These are phyloP conservation scores for Fragum fragum DNA, from an alignment of 2,888 invertebrate species.

Conservation along the genomic window DNA sequence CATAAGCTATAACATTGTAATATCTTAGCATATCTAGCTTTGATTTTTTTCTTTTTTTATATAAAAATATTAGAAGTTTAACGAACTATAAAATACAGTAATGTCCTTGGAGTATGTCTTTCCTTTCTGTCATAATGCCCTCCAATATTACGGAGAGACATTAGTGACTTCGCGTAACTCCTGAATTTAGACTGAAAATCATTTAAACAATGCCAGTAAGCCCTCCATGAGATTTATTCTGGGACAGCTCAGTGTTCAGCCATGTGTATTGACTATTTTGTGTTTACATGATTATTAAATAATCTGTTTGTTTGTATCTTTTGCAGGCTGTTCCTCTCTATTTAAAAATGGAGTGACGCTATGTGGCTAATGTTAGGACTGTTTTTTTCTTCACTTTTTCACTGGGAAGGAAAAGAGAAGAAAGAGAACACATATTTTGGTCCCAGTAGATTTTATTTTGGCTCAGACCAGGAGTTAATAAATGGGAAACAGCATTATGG, in stretches of 20 bases:
- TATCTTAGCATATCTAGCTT: too few species aligned
- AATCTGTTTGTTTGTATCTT: constrained; percentile 41
- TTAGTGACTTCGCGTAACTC: constrained; percentile 45
- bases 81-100: background rate
- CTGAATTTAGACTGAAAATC: background rate
- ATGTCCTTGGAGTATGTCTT: constrained; percentile 49
- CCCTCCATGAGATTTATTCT: constrained; percentile 72
- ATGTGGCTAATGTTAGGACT: constrained; percentile 56
- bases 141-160: constrained; percentile 72
- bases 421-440: constrained; percentile 49
- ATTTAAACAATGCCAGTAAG: constrained; percentile 68
- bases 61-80: too few species aligned
- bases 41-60: too few species aligned
- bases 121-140: constrained; percentile 64
- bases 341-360: constrained; percentile 66
- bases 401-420: constrained; percentile 69
- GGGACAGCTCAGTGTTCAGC: constrained; percentile 69
- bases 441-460: constrained; percentile 47
- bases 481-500: constrained; percentile 41
- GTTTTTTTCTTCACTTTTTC: constrained; percentile 66
- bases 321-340: constrained; percentile 50
- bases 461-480: constrained; percentile 54
- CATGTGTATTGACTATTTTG: constrained; percentile 51
- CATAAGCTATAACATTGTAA: too few species aligned
- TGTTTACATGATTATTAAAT: constrained; percentile 52